phyloP scores from a whole-genome alignment of 2,797 vertebrate genomes.

The Austrolebias charrua region DNA sequence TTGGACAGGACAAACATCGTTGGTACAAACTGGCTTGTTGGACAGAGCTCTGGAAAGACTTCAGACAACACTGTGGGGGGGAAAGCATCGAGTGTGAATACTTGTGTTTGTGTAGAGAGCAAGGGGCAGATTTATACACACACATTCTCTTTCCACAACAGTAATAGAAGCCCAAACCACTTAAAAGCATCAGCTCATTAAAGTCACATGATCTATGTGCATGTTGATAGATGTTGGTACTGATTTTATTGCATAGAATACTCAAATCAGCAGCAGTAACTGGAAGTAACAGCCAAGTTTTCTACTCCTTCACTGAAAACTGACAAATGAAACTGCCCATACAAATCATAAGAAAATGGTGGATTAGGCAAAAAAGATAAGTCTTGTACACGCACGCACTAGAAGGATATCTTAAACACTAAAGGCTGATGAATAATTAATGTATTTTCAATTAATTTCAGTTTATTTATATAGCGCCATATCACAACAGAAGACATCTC shows the following conservation, averaged over 20 bases:
- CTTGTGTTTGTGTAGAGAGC: conserved; percentile 20
- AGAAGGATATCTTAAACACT: too few species aligned
- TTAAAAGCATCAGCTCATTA: conserved; percentile 48
- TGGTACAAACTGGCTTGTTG: conserved; percentile 54
- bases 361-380: too few species aligned
- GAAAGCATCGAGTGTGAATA: conserved; percentile 6
- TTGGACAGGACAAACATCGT: conserved; percentile 59
- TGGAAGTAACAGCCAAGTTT: conserved; percentile 11
- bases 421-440: too few species aligned
- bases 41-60: conserved; percentile 57
- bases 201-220: conserved; percentile 41
- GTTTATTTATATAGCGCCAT: too few species aligned
- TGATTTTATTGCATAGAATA: conserved; percentile 32
- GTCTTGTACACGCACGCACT: too few species aligned
- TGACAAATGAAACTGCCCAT: neutral
- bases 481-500: too few species aligned
- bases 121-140: conserved; percentile 29
- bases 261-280: conserved; percentile 24
- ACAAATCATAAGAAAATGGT: too few species aligned
- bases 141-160: conserved; percentile 48
- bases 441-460: too few species aligned
- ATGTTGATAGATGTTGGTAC: conserved; percentile 37
- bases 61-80: conserved; percentile 46
- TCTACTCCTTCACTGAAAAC: conserved; percentile 8
- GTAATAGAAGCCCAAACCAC: conserved; percentile 50